Base-by-base conservation (phyloP, 2,113 vertebrate genomes). In the Struthidea cinerea region DNA sequence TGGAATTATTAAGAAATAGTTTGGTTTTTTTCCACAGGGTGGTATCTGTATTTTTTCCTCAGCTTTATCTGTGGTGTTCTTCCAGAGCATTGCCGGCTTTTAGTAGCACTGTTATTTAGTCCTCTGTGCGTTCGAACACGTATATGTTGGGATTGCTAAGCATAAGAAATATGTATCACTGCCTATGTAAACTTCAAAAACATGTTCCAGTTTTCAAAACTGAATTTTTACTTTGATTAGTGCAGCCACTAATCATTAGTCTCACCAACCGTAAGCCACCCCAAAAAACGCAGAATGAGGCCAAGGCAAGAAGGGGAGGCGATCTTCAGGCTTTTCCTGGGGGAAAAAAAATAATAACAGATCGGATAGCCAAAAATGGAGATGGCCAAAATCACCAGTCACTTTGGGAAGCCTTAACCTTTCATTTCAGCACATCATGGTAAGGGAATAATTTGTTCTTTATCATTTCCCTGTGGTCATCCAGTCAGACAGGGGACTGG, bases 71-170 rank as follows among this genome's bases (percentile, higher is more conserved):
- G 3, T 42, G 16, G 3, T 63, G 19, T 41, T 88, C 42, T 83
- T 86, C 55, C 3, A 3, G 47, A 27, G 5, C 24, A 39, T 14
- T 68, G 16, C 12, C 46, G 53, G 23, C 10, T 86, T 76, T 76
- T 32, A 76, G 19, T 35, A 53, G 15, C 41, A 16, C 12, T 79
- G 19, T 20, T 74, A 56, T 12, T 75, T 61, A 86, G 37, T 61
- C 16, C 19, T 46, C 10, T 3, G 0, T 32, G 26, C 16, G 20
- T 35, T 61, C 4, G 0, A 67, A 23, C 35, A 42, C 10, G 12
- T 16, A 22, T 5, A n/a, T 59, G 11, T 27, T 71, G 37, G 32
- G 18, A 23, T 64, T 71, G 28, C 23, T 60, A 27, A 83, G 16
- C 16, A 16, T 27, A 37, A 63, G 30, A 68, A 67, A 63, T 21